Conservation (phyloP, 2,113 vertebrate genomes). For the Upupa epops region DNA sequence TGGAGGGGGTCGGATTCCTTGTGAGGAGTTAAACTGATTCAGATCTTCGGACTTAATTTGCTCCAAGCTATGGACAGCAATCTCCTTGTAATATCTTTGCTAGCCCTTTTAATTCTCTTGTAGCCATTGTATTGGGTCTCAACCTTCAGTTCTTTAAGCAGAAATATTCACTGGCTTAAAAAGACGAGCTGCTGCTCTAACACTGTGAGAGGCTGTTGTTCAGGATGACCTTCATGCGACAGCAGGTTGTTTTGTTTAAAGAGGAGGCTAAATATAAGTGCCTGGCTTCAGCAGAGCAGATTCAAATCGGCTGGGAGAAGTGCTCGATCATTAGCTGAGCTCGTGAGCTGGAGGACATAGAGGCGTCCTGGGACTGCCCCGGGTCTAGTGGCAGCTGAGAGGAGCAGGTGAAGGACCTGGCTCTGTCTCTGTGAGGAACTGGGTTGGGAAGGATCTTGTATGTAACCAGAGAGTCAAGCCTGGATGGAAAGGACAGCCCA, state of each 20-base stretch:
- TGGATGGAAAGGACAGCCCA: background rate
- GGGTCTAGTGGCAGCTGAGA: background rate
- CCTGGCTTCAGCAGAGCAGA: background rate
- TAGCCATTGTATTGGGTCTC: too few species aligned
- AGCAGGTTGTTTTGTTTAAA: slow-evolving; percentile 41
- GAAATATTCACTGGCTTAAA: background rate
- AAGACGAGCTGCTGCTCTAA: background rate
- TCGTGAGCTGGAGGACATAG: background rate
- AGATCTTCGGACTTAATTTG: background rate
- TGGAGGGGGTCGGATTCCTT: background rate
- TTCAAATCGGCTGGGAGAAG: background rate
- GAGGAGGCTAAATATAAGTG: background rate
- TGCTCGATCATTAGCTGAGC: background rate
- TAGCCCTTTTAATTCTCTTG: background rate
- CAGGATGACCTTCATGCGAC: slow-evolving; percentile 32
- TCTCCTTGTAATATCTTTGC: background rate
- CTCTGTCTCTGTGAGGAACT: background rate
- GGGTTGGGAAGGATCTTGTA: too few species aligned
- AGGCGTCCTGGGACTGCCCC: background rate
- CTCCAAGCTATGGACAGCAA: background rate
- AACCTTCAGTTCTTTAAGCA: background rate
- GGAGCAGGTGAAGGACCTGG: background rate
- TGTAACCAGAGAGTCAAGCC: background rate
- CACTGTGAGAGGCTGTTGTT: slow-evolving; percentile 19
- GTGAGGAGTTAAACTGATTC: background rate